These are phyloP conservation scores for Unio delphinus DNA, from an alignment of 2,888 invertebrate genomes.

Conservation along the genomic window DNA sequence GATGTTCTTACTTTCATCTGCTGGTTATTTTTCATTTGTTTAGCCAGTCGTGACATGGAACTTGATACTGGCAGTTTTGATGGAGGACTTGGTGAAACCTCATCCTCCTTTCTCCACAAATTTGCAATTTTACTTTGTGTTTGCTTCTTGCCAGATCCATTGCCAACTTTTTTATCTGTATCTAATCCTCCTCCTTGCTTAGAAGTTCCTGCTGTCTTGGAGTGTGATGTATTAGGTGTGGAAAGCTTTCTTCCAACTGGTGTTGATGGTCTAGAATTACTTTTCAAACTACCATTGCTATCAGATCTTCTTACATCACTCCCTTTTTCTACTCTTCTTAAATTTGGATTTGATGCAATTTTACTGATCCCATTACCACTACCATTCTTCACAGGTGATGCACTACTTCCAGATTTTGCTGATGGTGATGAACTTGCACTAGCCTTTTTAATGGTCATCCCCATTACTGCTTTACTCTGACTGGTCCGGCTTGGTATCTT, in stretches of 20 bases:
- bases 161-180: constrained; percentile 8
- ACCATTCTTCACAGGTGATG: constrained; percentile 45
- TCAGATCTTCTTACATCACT: constrained; percentile 51
- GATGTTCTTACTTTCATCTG: constrained; percentile 11
- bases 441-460: constrained; percentile 30
- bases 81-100: constrained; percentile 21
- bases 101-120: constrained; percentile 82
- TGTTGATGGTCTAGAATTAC: constrained; percentile 49
- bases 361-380: constrained; percentile 35
- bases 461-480: constrained; percentile 42
- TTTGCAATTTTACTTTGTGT: constrained; percentile 83
- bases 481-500: constrained; percentile 31
- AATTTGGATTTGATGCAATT: constrained; percentile 34
- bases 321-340: constrained; percentile 29
- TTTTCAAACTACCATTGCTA: constrained; percentile 67
- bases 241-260: constrained; percentile 41
- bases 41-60: constrained; percentile 1
- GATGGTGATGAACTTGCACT: constrained; percentile 31
- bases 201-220: constrained; percentile 11
- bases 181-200: too few species aligned
- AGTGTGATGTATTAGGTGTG: constrained; percentile 11
- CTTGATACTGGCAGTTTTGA: constrained; percentile 49
- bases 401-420: constrained; percentile 49
- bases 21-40: not conserved
- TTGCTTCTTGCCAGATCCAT: constrained; percentile 49